Conservation (phyloP, 1,140 invertebrate species). For the Metopolophium dirhodum region DNA sequence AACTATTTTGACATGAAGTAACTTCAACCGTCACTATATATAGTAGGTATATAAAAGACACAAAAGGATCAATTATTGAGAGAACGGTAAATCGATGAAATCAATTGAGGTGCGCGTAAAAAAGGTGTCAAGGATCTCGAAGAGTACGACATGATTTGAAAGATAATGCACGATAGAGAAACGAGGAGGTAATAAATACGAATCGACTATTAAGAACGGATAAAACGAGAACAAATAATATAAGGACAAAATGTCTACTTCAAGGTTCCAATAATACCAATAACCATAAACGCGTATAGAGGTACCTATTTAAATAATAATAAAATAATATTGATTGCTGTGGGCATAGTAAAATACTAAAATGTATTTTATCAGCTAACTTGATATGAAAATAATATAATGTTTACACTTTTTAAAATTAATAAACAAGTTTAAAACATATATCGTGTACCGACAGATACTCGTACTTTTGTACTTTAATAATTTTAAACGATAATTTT, state of each 20-base stretch:
- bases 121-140: constrained; percentile 44
- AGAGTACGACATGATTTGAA: background rate
- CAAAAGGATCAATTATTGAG: constrained; percentile 38
- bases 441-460: background rate
- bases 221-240: background rate
- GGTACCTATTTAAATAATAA: background rate
- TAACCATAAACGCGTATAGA: background rate
- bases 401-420: background rate
- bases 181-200: background rate
- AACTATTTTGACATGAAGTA: background rate
- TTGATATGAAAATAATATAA: background rate
- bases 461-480: background rate
- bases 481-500: background rate
- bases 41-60: background rate
- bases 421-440: background rate
- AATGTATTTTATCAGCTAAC: background rate
- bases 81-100: constrained; percentile 29
- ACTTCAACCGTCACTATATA: background rate
- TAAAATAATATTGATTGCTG: background rate
- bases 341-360: background rate
- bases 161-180: background rate
- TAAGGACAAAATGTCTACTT: background rate
- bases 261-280: background rate
- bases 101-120: background rate
- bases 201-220: background rate